These are phyloP conservation scores for Spondyliosoma cantharus DNA, from an alignment of 2,797 vertebrate genomes.

Conservation along the genomic window DNA sequence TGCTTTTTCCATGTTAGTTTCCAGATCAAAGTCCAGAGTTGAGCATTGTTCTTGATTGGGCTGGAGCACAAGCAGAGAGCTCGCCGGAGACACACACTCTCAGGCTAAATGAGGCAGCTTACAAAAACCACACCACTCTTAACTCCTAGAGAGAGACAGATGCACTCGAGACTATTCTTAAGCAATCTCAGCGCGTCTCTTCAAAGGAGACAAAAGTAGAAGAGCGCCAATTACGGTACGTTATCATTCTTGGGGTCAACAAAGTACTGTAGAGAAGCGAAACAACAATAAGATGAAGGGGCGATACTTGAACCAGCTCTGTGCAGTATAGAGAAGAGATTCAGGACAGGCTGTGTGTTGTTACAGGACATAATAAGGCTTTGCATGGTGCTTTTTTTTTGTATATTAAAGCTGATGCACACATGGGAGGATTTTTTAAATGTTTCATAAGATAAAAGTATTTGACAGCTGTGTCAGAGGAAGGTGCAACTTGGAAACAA, in stretches of 20 bases:
- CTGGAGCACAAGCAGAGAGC: slow-evolving; percentile 26
- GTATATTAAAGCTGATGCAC: not conserved
- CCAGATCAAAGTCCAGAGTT: slow-evolving; percentile 45
- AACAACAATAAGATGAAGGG: slow-evolving; percentile 15
- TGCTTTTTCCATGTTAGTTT: slow-evolving; percentile 20
- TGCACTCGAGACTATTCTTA: slow-evolving; percentile 70
- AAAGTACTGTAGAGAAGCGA: slow-evolving; percentile 44
- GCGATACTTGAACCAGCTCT: slow-evolving; percentile 13
- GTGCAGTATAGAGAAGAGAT: not conserved
- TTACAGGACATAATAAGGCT: not conserved
- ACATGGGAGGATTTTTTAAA: not conserved
- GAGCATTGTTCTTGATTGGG: slow-evolving; percentile 24
- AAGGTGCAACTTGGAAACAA: not conserved
- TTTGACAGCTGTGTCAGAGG: not conserved
- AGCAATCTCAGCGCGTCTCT: slow-evolving; percentile 66
- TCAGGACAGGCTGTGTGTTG: not conserved
- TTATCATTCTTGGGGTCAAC: slow-evolving; percentile 54
- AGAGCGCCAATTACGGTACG: slow-evolving; percentile 65
- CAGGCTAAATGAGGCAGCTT: slow-evolving; percentile 69
- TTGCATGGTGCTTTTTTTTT: not conserved
- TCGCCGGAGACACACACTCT: slow-evolving; percentile 50
- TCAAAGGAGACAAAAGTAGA: slow-evolving; percentile 62
- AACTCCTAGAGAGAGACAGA: slow-evolving; percentile 73
- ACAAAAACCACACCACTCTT: slow-evolving; percentile 65
- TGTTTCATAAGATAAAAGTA: not conserved